Evolutionary conservation across 2,113 vertebrate species (phyloP), one percentile per base, ranked within the genome.

Genomic region (Mus pahari): DNA sequence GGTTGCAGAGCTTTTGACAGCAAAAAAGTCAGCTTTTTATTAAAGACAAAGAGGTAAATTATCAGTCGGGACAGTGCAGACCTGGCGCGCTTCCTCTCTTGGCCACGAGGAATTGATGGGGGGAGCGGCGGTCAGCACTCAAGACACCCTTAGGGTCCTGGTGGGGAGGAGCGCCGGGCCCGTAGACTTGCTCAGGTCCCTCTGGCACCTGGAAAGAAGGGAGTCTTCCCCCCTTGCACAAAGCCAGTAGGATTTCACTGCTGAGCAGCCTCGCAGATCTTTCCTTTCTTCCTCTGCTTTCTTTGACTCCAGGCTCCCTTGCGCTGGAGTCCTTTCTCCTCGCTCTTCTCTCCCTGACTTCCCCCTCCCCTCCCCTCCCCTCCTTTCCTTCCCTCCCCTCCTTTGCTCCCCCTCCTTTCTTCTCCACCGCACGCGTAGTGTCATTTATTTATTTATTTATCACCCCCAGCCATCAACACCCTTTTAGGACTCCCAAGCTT

Each of bases 21-120:
- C 5, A 55, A 39, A 96, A 96, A 97, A 97, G 97, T 97, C 97
- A 97, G 97, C 89, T 92, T 91, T 95, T 89, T 89, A 95, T 97
- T 96, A 97, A 97, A 98, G 97, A 98, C 98, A 98, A 98, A 98
- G 98, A 98, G 96, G 98, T 97, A 98, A 98, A 98, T 98, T 96
- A 97, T 98, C 97, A 97, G 97, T 97, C 96, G 97, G 98, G 97
- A 97, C 86, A 94, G 98, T 97, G 98, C 97, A 98, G 98, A 98
- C 96, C 97, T 95, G 97, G 98, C 97, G 98, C 97, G 64, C 97
- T 98, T 94, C 98, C 97, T 97, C 97, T 4, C 60, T 90, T 70
- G 66, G 98, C 84, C 79, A 98, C 98, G 96, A 97, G 97, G 98
- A 98, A 98, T 98, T 98, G 98, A 98, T 96, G 98, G 98, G 98